These are phyloP conservation scores for Helogale parvula DNA, from an alignment of 2,113 vertebrate species.

Conservation along the genomic window DNA sequence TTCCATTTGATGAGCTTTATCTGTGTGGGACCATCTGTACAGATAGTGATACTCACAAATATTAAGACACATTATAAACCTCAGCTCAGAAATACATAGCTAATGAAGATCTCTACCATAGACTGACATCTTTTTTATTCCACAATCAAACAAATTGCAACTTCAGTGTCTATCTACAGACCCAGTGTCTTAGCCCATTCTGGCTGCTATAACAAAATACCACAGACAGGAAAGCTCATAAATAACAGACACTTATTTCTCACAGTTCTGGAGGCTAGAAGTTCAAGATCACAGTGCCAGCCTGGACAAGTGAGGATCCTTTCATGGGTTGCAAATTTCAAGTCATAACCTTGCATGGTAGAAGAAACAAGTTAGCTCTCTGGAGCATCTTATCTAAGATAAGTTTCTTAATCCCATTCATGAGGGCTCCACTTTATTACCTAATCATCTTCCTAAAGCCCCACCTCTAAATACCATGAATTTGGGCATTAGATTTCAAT, in stretches of 20 bases:
- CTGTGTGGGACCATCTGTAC: background rate
- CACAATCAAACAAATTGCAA: background rate
- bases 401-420: background rate
- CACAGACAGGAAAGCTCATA: background rate
- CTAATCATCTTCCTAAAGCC: background rate
- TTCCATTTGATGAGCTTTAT: background rate
- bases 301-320: background rate
- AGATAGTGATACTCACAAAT: background rate
- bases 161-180: background rate
- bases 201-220: background rate
- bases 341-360: background rate
- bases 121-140: background rate
- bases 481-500: background rate
- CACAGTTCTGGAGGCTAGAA: background rate
- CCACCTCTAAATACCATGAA: background rate
- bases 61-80: background rate
- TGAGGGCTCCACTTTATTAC: background rate
- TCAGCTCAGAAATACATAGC: background rate
- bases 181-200: background rate
- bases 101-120: background rate
- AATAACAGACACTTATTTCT: background rate
- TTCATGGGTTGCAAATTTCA: background rate
- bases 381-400: background rate
- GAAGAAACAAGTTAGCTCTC: background rate
- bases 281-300: background rate